Evolutionary conservation across 2,113 vertebrate genomes (phyloP), one percentile per base, ranked within the genome.

Genomic region (Gavia stellata): DNA sequence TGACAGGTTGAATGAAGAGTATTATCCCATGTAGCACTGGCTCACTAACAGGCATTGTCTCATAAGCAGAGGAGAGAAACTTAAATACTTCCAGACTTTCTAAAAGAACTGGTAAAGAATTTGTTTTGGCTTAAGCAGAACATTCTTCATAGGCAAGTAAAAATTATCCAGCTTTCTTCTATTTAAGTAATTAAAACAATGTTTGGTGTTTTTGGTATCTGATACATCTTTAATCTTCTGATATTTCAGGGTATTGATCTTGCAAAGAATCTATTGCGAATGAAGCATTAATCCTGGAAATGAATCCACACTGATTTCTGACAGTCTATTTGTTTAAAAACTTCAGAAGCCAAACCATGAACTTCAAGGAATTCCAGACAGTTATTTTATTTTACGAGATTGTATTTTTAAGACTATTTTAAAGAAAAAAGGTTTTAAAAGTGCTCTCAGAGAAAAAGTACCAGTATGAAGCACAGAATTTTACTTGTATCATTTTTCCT

Each of bases 81-180:
- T 87, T 98, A 98, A 98, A 98, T 96, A 97, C 92, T 98, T 98
- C 98, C 98, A 98, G 98, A 98, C 96, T 97, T 98, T 98, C 97
- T 97, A 97, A 97, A 97, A 97, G 97, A 98, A 97, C 96, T 97
- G 97, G 97, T 97, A 97, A 98, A 97, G 97, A 98, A 98, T 98
- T 98, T 98, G 92, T 96, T 98, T 98, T 98, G 98, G 98, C 98
- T 98, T 97, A 62, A 96, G 92, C 38, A 97, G 85, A 95, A 95
- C 98, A 98, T 98, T 98, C 97, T 97, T 98, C 88, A 88, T 56
- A 97, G 93, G 96, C 95, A 98, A 98, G 93, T 86, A 97, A 96
- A 95, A 97, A 77, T 97, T 95, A 97, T 71, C 91, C 97, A 97
- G 94, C 95, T 98, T 98, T 97, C 96, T 96, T 97, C 97, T 97